Base-by-base conservation (phyloP, 2,113 vertebrate genomes). In the Syngnathoides biaculeatus region DNA sequence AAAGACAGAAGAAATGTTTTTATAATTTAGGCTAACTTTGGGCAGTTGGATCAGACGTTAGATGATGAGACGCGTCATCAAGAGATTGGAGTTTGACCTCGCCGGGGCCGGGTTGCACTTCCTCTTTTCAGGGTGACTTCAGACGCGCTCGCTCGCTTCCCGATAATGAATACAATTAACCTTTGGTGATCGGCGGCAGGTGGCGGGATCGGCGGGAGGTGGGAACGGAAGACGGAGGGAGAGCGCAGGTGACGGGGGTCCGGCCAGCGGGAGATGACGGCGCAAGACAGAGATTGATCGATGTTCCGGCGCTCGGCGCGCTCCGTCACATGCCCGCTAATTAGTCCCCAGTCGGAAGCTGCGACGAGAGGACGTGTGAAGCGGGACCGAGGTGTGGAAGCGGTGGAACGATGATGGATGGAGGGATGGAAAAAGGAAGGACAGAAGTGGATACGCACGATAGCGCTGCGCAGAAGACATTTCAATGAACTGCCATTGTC, bases 91-190 rank as follows among this genome's bases (percentile, higher is more conserved):
- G 73, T 76, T 79, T 77, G 81, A 86, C 79, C 80, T 79, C 57
- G 20, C 30, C 0, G 35, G 70, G 20, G 48, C 20, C 20, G 20
- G 9, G 15, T 15, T 6, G 15, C 45, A 3, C 48, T 22, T 52
- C 48, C 6, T 42, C 9, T 13, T 13, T 42, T 86, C 86, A 82
- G 80, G 80, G 80, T 86, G 83, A 86, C 83, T 83, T 80, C 81
- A 81, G 71, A 68, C 24, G 20, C 60, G 17, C 47, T 20, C 57
- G 15, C 65, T 39, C 42, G 27, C 64, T 14, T 84, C 77, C 79
- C 79, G 80, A 81, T 87, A 87, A 88, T 86, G 84, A 89, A 90
- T 89, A 86, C 80, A 86, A 90, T 90, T 90, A 90, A 89, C 89
- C 87, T 90, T 90, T 89, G 76, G 48, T 9, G 77, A 84, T 84